Evolutionary conservation across 2,888 invertebrate species (phyloP).

Genomic region (Caenorhabditis drosophilae): DNA sequence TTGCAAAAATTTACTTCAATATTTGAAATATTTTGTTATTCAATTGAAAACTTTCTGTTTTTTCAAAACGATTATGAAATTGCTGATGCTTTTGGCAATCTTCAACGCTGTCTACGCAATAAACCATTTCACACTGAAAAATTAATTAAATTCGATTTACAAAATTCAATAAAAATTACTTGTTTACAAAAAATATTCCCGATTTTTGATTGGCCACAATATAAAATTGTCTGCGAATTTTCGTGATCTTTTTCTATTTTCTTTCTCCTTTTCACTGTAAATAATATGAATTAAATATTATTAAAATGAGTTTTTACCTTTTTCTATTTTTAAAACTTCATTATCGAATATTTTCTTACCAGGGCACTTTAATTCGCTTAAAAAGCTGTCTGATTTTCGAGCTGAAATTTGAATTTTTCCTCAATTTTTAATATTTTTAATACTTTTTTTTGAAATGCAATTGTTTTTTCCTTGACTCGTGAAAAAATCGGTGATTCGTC

Average conservation of each 20-base stretch:
- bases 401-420: neutral
- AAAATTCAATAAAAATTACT: conserved; percentile 3
- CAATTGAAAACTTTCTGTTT: neutral
- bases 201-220: conserved; percentile 20
- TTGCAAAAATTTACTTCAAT: neutral
- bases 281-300: no score
- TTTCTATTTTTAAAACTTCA: neutral
- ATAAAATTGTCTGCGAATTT: conserved; percentile 15
- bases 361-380: conserved; percentile 15
- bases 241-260: conserved; percentile 1
- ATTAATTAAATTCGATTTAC: neutral
- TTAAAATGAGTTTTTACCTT: no score
- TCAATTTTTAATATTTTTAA: neutral
- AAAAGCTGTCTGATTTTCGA: neutral
- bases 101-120: conserved; percentile 14
- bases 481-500: conserved; percentile 15
- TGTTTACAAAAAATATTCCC: conserved; percentile 16
- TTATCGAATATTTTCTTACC: conserved; percentile 8
- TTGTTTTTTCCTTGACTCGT: neutral
- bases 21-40: neutral
- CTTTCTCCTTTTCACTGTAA: neutral
- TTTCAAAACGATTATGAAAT: conserved; percentile 13
- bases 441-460: neutral
- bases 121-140: conserved; percentile 30
- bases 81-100: conserved; percentile 14